Percentiles rank a stretch among this genome's conserved stretches.
These are phyloP conservation scores for Xenus cinereus DNA, from an alignment of 2,113 vertebrate genomes.

Conservation along the genomic window DNA sequence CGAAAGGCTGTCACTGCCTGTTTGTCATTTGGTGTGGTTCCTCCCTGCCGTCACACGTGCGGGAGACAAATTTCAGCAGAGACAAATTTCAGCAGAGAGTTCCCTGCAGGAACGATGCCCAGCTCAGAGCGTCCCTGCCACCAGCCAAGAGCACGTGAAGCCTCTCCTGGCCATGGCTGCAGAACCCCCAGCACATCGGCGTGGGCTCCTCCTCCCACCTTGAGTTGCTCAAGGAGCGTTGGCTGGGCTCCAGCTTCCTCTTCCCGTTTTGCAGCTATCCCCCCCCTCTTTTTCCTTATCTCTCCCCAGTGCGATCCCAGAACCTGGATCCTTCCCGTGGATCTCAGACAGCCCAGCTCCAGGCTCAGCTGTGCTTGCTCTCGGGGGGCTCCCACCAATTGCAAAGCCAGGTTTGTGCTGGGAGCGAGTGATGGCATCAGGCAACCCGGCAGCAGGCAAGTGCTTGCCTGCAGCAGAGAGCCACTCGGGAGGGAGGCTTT, in stretches of 20 bases:
- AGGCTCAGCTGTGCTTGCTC: background rate
- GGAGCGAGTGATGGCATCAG: accelerated
- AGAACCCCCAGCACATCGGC: accelerated
- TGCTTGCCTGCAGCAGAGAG: background rate
- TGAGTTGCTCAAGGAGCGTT: background rate
- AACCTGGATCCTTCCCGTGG: background rate
- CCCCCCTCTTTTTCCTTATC: background rate
- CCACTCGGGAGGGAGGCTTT: background rate
- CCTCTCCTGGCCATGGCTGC: accelerated
- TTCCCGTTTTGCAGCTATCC: background rate
- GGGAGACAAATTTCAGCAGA: background rate
- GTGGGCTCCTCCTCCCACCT: background rate
- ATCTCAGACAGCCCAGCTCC: background rate
- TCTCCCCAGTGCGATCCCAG: accelerated
- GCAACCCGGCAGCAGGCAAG: background rate
- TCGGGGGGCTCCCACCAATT: accelerated
- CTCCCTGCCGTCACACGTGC: background rate
- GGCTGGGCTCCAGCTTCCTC: background rate
- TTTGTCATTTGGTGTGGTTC: background rate
- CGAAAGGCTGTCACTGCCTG: background rate
- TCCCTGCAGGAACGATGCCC: background rate
- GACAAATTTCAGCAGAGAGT: background rate
- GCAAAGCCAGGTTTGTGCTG: background rate
- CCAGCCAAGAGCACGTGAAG: accelerated
- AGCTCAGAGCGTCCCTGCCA: background rate